Percentiles rank a stretch among this genome's conserved stretches.
These are phyloP conservation scores for Daptonema setosum DNA, from an alignment of 2,888 invertebrate species.

Conservation along the genomic window DNA sequence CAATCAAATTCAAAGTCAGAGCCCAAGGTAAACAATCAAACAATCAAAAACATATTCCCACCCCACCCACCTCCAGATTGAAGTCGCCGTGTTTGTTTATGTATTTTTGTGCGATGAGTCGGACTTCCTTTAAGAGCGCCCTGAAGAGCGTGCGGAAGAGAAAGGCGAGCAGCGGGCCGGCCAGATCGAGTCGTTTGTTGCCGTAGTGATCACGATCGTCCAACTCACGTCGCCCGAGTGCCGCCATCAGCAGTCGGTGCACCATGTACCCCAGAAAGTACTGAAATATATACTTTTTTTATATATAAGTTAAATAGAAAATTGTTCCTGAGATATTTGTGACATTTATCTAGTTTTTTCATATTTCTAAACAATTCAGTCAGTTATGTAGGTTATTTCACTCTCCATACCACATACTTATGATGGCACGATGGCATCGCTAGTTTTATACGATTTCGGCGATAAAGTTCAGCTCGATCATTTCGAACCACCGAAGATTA, in stretches of 20 bases:
- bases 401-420: too few relatives aligned
- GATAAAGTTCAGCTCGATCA: too few relatives aligned
- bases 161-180: conserved; percentile 85
- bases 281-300: conserved; percentile 8
- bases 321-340: neutral
- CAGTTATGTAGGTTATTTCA: too few relatives aligned
- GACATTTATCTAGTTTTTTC: neutral
- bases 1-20: too few relatives aligned
- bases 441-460: too few relatives aligned
- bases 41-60: too few relatives aligned
- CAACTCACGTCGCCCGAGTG: conserved; percentile 77
- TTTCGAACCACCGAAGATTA: too few relatives aligned
- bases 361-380: too few relatives aligned
- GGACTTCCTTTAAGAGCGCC: conserved; percentile 61
- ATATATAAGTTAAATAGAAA: neutral
- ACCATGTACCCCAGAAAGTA: conserved; percentile 63
- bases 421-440: too few relatives aligned
- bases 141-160: conserved; percentile 58
- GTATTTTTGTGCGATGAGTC: conserved; percentile 95
- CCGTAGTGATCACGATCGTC: conserved; percentile 99
- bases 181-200: conserved; percentile 87
- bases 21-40: too few relatives aligned
- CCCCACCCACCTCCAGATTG: conserved; percentile 70
- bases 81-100: conserved; percentile 97
- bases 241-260: conserved; percentile 73